Conservation (phyloP, 2,113 vertebrate genomes). For the Takifugu bimaculatus region DNA sequence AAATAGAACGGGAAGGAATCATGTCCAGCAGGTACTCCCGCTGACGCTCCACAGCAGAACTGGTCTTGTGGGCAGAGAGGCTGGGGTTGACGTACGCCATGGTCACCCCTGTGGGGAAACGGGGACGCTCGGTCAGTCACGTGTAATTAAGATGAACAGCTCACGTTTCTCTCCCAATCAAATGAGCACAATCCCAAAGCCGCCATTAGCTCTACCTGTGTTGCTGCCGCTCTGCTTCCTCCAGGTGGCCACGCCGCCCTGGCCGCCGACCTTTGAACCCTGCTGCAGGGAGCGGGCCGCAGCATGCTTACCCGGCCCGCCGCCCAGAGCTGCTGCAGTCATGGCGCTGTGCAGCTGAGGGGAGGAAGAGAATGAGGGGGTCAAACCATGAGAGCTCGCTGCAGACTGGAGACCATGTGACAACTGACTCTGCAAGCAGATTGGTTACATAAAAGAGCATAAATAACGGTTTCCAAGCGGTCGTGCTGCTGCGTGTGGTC, state of each 20-base stretch:
- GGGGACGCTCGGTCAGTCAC: constrained; percentile 6
- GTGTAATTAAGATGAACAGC: too few species aligned
- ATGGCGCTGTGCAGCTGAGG: constrained; percentile 85
- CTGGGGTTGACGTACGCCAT: constrained; percentile 90
- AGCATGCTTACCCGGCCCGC: constrained; percentile 83
- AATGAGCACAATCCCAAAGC: neutral
- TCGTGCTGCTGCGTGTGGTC: neutral
- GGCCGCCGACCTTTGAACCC: constrained; percentile 75
- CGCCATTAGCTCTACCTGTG: constrained; percentile 77
- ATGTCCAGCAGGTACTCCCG: constrained; percentile 98
- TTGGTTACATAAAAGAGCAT: neutral
- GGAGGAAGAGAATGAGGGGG: constrained; percentile 84
- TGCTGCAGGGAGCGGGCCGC: constrained; percentile 78
- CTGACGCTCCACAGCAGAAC: constrained; percentile 89
- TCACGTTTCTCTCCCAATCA: too few species aligned
- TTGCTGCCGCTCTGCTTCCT: constrained; percentile 84
- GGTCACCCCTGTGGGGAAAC: constrained; percentile 79
- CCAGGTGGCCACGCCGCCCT: constrained; percentile 80
- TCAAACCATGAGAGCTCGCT: constrained; percentile 73
- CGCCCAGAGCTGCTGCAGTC: constrained; percentile 78
- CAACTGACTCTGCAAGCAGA: constrained; percentile 77
- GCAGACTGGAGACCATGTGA: constrained; percentile 76
- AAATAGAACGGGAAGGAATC: constrained; percentile 96
- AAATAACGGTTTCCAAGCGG: neutral
- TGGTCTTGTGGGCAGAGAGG: constrained; percentile 86